These are phyloP conservation scores for Lacanobia oleracea DNA, from an alignment of 2,888 invertebrate species.

Conservation along the genomic window DNA sequence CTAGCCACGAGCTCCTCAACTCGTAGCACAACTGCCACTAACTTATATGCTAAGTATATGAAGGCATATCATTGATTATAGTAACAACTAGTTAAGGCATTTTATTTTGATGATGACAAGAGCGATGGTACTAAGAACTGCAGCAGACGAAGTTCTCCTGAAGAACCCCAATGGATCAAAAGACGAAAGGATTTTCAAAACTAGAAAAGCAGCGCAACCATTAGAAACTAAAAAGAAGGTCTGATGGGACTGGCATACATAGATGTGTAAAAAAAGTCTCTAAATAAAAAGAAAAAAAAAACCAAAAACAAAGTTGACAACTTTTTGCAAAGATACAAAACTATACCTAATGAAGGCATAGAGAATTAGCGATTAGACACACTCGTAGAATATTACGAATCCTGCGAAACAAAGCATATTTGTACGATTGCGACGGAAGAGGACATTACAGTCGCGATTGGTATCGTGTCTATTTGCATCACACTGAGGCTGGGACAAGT, in stretches of 20 bases:
- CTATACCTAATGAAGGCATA: not conserved
- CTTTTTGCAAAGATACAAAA: conserved; percentile 6
- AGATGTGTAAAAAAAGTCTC: too few species aligned
- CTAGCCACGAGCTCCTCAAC: too few species aligned
- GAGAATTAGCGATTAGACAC: conserved; percentile 32
- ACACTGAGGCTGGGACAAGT: not conserved
- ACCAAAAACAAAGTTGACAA: not conserved
- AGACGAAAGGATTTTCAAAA: not conserved
- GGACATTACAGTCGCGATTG: conserved; percentile 1
- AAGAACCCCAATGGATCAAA: not conserved
- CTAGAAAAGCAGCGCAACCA: not conserved
- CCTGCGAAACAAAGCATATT: conserved; percentile 5
- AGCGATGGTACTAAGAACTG: not conserved
- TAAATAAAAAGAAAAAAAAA: too few species aligned
- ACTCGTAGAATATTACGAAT: conserved; percentile 21
- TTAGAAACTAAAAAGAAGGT: not conserved
- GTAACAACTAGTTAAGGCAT: too few species aligned
- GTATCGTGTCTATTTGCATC: conserved; percentile 4
- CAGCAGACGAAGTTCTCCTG: not conserved
- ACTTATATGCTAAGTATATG: too few species aligned
- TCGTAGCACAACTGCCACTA: too few species aligned
- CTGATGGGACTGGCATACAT: too few species aligned
- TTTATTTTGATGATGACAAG: too few species aligned
- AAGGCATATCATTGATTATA: too few species aligned
- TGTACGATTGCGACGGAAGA: not conserved